These are phyloP conservation scores for Nipponacmea schrenckii DNA, from an alignment of 2,888 invertebrate genomes.

Conservation along the genomic window DNA sequence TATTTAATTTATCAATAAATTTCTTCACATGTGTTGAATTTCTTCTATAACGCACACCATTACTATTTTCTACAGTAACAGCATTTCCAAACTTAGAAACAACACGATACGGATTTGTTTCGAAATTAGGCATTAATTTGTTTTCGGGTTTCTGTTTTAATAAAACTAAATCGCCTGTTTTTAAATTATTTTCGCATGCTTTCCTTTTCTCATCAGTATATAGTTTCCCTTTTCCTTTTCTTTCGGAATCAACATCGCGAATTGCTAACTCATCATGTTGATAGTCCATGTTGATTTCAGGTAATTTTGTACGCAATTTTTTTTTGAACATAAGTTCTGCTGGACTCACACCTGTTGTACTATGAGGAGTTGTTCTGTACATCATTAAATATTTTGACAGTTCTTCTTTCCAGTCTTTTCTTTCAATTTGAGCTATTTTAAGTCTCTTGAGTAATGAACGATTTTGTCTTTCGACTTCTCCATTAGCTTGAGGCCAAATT, in stretches of 20 bases:
- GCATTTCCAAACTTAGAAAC: not conserved
- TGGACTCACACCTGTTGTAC: conserved; percentile 27
- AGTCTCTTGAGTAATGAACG: conserved; percentile 21
- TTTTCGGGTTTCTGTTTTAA: conserved; percentile 10
- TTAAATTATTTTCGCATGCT: conserved; percentile 9
- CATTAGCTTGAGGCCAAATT: no score
- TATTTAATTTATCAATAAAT: not conserved
- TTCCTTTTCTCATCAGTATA: conserved; percentile 16
- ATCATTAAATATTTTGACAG: conserved; percentile 19
- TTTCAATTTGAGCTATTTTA: conserved; percentile 24
- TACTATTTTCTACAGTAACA: not conserved
- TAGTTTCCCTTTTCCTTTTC: conserved; percentile 15
- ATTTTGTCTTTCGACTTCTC: conserved; percentile 21
- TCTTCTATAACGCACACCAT: not conserved
- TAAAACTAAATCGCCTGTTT: conserved; percentile 17
- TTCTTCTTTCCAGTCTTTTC: conserved; percentile 20
- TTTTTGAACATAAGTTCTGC: conserved; percentile 26
- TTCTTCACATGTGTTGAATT: not conserved
- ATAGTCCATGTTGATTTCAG: not conserved
- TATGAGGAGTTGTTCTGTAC: conserved; percentile 28
- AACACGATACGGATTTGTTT: not conserved
- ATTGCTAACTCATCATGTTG: conserved; percentile 6
- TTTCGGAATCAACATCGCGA: conserved; percentile 17
- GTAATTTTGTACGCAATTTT: conserved; percentile 26
- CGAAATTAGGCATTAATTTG: not conserved